Evolutionary conservation across 2,113 vertebrate genomes (phyloP), one percentile per base, ranked within the genome.

Genomic region (Mesoclemmys tuberculata): DNA sequence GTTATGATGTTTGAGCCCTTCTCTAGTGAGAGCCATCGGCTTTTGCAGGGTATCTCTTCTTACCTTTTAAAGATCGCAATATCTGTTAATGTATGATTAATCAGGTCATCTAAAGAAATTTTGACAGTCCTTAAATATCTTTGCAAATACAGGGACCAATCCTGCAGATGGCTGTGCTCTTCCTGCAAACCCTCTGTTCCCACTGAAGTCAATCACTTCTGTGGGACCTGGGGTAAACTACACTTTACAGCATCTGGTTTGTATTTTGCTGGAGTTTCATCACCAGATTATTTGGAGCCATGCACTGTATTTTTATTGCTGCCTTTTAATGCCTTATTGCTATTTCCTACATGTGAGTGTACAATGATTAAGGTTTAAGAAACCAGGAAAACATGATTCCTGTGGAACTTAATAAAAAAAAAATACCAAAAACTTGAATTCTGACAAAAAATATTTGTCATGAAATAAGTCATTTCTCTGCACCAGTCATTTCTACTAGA

Each of bases 391-490:
- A 85, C 6, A 46, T 46, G 35, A 85, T 78, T 80, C 1, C 1
- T 29, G 24, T 13, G 10, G 24, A 92, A 58, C 41, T 94, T 91
- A 90, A n/a, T n/a, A n/a, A n/a, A n/a, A 52, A 94, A 94, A 93
- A 16, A 79, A 94, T 48, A 54, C 91, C 54, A 92, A 93, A 93
- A 89, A 51, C 49, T 51, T 64, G 0, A 94, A 46, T 91, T 89
- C 29, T 84, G n/a, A 13, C 78, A 94, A 85, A 5, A 8, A 87
- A 41, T 10, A 81, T 8, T 12, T 52, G 27, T 78, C 86, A 8
- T 78, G 80, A 94, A 96, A 88, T 61, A 93, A 51, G 84, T 93
- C 0, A 92, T 95, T 85, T 89, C 13, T 96, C 94, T 93, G 94
- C 6, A 71, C 80, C 84, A 87, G 24, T 85, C 55, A 44, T 89